Percentiles rank a stretch among this genome's conserved stretches.
Evolutionary conservation across 2,888 invertebrate genomes (phyloP).

Genomic region (Cheilosia variabilis): DNA sequence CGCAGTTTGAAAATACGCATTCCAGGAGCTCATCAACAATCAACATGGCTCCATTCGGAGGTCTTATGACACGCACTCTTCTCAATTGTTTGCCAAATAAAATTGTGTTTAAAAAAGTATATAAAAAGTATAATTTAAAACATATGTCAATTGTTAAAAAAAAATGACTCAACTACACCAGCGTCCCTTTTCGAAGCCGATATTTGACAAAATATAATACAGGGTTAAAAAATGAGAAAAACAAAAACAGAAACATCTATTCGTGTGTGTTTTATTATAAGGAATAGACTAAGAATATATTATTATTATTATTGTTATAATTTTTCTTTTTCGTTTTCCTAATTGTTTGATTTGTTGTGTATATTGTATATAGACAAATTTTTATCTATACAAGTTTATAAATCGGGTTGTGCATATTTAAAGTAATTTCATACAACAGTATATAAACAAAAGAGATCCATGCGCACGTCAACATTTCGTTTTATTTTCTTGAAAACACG

Average conservation of each 20-base stretch:
- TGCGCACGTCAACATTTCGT: background rate
- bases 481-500: too few species aligned
- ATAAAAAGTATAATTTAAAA: background rate
- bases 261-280: slow-evolving; percentile 42
- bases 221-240: slow-evolving; percentile 56
- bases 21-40: too few species aligned
- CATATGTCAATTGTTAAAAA: slow-evolving; percentile 17
- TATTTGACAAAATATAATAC: slow-evolving; percentile 54
- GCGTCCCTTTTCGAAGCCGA: slow-evolving; percentile 14
- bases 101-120: background rate
- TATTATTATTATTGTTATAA: slow-evolving; percentile 4
- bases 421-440: slow-evolving; percentile 21
- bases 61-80: too few species aligned
- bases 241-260: slow-evolving; percentile 21
- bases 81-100: too few species aligned
- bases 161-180: background rate
- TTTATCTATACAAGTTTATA: slow-evolving; percentile 49
- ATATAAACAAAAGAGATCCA: background rate
- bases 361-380: slow-evolving; percentile 29
- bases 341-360: slow-evolving; percentile 9
- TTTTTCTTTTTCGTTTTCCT: slow-evolving; percentile 10
- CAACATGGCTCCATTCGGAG: too few species aligned
- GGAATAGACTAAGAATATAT: slow-evolving; percentile 20
- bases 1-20: too few species aligned
- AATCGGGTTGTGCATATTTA: slow-evolving; percentile 69